Evolutionary conservation across 2,113 vertebrate species (phyloP).

Genomic region (Protobothrops mucrosquamatus): DNA sequence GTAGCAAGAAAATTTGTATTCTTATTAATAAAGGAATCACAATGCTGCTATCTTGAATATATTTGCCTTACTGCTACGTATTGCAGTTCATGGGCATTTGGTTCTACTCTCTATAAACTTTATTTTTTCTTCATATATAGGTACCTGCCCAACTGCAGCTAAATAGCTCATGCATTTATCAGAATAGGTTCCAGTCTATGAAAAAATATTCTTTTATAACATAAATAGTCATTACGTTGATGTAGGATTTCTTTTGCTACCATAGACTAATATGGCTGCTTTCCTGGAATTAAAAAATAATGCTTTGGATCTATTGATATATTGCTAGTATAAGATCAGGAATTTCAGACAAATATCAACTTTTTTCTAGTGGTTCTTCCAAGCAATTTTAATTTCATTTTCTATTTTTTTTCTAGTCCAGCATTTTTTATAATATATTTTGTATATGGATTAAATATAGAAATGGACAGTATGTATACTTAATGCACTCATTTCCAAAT

Average conservation of each 20-base stretch:
- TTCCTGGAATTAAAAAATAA: neutral
- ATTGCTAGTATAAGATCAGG: neutral
- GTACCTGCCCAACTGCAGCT: neutral
- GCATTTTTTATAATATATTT: neutral
- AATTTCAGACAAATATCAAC: neutral
- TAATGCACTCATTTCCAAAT: neutral
- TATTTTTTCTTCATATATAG: neutral
- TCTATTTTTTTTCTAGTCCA: neutral
- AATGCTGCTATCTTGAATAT: neutral
- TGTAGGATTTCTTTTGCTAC: neutral
- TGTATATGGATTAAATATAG: neutral
- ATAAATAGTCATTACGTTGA: neutral
- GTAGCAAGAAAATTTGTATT: neutral
- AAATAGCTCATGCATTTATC: neutral
- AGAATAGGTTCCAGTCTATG: neutral
- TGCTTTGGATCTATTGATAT: neutral
- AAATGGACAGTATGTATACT: neutral
- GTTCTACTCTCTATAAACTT: neutral
- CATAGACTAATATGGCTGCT: neutral
- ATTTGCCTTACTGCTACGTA: neutral
- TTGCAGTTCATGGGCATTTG: neutral
- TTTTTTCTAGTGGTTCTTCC: neutral
- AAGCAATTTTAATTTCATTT: neutral
- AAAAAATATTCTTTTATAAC: neutral
- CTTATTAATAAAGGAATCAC: neutral